Base-by-base conservation (phyloP, 1,140 invertebrate genomes). In the Euglossa dilemma region DNA sequence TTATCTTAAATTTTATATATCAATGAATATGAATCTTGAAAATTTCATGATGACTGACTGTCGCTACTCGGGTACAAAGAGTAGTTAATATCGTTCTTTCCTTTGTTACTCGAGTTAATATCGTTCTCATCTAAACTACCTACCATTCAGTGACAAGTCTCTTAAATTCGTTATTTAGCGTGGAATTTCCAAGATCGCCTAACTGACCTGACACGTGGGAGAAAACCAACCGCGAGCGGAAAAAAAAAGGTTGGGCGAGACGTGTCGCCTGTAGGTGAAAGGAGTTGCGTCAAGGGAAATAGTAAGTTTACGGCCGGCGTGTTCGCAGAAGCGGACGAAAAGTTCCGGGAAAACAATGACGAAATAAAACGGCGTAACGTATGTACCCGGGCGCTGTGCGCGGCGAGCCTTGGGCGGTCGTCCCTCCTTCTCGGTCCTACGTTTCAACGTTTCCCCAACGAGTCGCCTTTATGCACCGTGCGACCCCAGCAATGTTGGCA, bases 301-400 rank as follows among this genome's bases (percentile, higher is more conserved):
- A 54, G 80, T 75, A 86, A 89, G 84, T 89, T 85, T 87, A 86
- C 82, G 73, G 83, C 28, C 57, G 56, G 57, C 47, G 59, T 63
- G 59, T 43, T 67, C 72, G 86, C 70, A 43, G 70, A 80, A 63
- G 59, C 75, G 83, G 79, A 77, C 64, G 84, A 86, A 86, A 89
- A 89, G 73, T 88, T 86, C 69, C 72, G 76, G 76, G 76, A 77
- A 88, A 88, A 88, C 86, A 89, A 88, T 88, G 86, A 87, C 87
- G 84, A 85, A 80, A 80, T 85, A 89, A 88, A 89, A 83, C 67
- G 84, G 23, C 47, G 84, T 83, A 85, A 89, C 79, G 84, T 85
- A 84, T 85, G 86, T 88, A 80, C 36, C 74, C 59, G 25, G 50
- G 82, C 64, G 82, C 64, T 88, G 70, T 85, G 56, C 64, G 56